phyloP scores from a whole-genome alignment of 2,797 vertebrate species.

The Sebastolobus altivelis region DNA sequence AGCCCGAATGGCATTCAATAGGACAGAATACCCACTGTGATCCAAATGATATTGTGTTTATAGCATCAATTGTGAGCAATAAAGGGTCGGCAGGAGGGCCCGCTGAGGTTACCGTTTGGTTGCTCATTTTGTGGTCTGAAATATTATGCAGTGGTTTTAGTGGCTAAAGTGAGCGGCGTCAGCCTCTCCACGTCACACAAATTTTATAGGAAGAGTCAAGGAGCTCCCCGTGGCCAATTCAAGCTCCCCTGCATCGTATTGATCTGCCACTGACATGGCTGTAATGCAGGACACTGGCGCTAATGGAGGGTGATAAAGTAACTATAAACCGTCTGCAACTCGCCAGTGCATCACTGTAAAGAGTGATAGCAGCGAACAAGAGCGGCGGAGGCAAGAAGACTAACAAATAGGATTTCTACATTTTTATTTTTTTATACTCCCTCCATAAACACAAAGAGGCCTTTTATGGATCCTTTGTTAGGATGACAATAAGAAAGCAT shows the following conservation, averaged over 20 bases:
- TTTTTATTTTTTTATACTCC: constrained; percentile 48
- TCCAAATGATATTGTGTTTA: constrained; percentile 11
- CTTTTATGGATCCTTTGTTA: constrained; percentile 66
- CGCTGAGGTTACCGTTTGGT: neutral
- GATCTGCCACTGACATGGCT: constrained; percentile 80
- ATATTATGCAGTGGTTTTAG: constrained; percentile 56
- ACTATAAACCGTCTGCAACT: constrained; percentile 76
- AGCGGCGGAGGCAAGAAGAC: constrained; percentile 24
- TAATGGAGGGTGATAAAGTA: constrained; percentile 85
- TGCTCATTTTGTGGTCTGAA: constrained; percentile 44
- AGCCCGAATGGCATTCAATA: neutral
- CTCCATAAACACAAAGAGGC: constrained; percentile 63
- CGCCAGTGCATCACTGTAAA: constrained; percentile 60
- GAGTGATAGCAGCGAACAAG: constrained; percentile 37
- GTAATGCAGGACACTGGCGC: constrained; percentile 79
- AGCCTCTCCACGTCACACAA: constrained; percentile 58
- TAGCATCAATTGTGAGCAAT: constrained; percentile 15
- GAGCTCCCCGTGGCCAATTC: constrained; percentile 65
- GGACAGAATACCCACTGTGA: neutral
- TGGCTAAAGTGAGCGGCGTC: constrained; percentile 29
- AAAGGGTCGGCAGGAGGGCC: constrained; percentile 6
- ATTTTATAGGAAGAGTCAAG: constrained; percentile 78
- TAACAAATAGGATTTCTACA: constrained; percentile 50
- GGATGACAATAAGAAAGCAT: constrained; percentile 60
- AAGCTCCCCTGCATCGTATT: constrained; percentile 74